These are phyloP conservation scores for Picathartes gymnocephalus DNA, from an alignment of 2,113 vertebrate genomes.

Conservation along the genomic window DNA sequence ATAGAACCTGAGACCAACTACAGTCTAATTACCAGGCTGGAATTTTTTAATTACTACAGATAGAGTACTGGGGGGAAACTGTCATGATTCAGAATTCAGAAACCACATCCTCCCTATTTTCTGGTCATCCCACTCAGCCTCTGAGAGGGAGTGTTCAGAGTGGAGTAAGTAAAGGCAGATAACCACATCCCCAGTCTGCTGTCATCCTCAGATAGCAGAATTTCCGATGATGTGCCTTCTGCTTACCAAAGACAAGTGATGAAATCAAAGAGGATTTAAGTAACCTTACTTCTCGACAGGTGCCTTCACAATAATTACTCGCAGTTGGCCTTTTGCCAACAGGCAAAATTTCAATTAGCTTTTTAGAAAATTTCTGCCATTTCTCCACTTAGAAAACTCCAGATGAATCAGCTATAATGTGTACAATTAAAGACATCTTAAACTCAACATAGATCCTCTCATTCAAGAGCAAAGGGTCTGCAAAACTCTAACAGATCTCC, in stretches of 20 bases:
- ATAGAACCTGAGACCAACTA: neutral
- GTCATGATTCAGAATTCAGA: conserved; percentile 34
- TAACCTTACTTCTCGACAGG: neutral
- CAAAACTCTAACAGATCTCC: neutral
- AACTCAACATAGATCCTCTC: neutral
- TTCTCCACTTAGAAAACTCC: neutral
- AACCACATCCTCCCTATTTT: conserved; percentile 54
- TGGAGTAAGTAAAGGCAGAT: neutral
- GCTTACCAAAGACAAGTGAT: conserved; percentile 18
- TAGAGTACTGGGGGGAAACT: conserved; percentile 27
- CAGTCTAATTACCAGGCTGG: neutral
- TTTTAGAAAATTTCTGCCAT: neutral
- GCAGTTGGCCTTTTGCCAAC: neutral
- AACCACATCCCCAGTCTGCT: conserved; percentile 11
- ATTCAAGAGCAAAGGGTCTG: neutral
- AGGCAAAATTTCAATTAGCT: neutral
- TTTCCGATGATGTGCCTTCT: conserved; percentile 21
- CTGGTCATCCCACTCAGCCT: conserved; percentile 27
- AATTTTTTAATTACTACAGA: conserved; percentile 32
- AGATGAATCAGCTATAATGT: neutral
- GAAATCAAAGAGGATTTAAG: conserved; percentile 16
- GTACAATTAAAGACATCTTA: neutral
- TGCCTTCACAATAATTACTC: neutral
- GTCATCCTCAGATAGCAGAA: conserved; percentile 20
- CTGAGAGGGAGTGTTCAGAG: conserved; percentile 8